Evolutionary conservation across 1,140 invertebrate genomes (phyloP), one percentile per base, ranked within the genome.

Genomic region (Limonius californicus): DNA sequence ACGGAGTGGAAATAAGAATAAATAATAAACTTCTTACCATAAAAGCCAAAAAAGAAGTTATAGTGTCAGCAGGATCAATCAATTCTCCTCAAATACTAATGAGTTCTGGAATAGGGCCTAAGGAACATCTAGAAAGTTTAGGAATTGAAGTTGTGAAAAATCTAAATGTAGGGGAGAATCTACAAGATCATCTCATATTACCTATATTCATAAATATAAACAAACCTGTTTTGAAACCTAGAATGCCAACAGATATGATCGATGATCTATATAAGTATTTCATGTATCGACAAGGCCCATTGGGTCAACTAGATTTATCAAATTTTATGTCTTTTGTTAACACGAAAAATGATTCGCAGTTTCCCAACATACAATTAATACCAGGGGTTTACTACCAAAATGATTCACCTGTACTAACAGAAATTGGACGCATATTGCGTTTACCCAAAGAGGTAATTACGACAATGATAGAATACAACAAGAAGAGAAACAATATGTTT

Each of bases 101-200:
- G n/a, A n/a, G n/a, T n/a, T n/a, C n/a, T n/a, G n/a, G n/a, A n/a
- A n/a, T n/a, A n/a, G n/a, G n/a, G 16, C 87, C 87, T 6, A 82
- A 79, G 54, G 72, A 83, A 18, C 85, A 91, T 66, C 71, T 95
- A 1, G n/a, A n/a, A n/a, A n/a, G n/a, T n/a, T n/a, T n/a, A n/a
- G n/a, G n/a, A n/a, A n/a, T n/a, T n/a, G n/a, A 68, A 8, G 19
- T 73, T 0, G 62, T 75, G 14, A 50, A 70, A 4, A 67, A 79
- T 64, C 62, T 79, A 7, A 69, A 72, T 23, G 79, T 81, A 1
- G 81, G 79, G 4, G 47, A 73, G 8, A 80, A 80, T 62, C 70
- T 82, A 11, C 78, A 84, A 60, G 83, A 85, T 60, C 84, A 85
- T 56, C 42, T 81, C 0, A 47, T 62, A 3, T 63, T 57, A 19